phyloP scores from a whole-genome alignment of 2,888 invertebrate genomes.

The Lasioglossum figueresi region DNA sequence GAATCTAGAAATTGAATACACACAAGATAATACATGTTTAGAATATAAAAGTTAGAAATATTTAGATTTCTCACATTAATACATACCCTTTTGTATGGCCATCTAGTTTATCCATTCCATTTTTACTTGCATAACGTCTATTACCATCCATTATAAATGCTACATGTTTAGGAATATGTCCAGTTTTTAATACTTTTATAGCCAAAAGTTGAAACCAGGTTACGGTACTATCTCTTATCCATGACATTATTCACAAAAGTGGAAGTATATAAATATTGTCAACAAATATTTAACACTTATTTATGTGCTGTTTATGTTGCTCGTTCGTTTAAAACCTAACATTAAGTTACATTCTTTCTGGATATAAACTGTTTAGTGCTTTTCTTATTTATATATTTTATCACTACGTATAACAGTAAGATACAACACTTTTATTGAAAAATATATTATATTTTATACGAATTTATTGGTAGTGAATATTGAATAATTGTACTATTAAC shows the following conservation, averaged over 20 bases:
- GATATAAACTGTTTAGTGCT: background rate
- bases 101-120: constrained; percentile 89
- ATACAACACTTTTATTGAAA: constrained; percentile 6
- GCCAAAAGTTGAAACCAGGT: constrained; percentile 91
- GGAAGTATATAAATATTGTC: background rate
- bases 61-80: background rate
- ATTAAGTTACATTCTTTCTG: background rate
- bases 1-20: constrained; percentile 72
- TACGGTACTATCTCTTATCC: constrained; percentile 91
- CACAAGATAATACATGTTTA: background rate
- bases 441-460: background rate
- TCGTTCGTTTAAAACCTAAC: background rate
- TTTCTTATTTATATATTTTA: constrained; percentile 5
- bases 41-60: background rate
- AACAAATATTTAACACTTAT: background rate
- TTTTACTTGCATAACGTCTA: constrained; percentile 94
- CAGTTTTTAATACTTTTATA: constrained; percentile 90
- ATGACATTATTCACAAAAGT: constrained; percentile 86
- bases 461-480: background rate
- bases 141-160: constrained; percentile 99
- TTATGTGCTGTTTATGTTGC: background rate
- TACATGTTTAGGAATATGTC: constrained; percentile 94
- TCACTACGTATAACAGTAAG: background rate
- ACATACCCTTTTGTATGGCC: constrained; percentile 92
- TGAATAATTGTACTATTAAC: background rate